These are phyloP conservation scores for Philopedon plagiatum DNA, from an alignment of 2,888 invertebrate species.

Conservation along the genomic window DNA sequence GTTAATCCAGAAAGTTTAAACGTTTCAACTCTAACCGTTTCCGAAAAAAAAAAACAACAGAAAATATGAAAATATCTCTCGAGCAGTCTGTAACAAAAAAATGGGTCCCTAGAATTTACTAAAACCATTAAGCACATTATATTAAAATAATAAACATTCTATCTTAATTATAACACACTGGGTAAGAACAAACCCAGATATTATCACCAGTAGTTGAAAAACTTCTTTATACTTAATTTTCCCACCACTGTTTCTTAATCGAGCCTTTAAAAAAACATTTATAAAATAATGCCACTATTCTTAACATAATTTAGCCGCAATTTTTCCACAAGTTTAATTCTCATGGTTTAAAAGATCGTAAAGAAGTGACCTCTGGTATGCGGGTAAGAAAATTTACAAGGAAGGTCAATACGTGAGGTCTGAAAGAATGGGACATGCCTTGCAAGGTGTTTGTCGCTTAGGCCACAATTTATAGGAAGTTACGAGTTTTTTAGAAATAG, in stretches of 20 bases:
- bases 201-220: background rate
- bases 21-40: no score
- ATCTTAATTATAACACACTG: no score
- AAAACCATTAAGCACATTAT: no score
- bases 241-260: background rate
- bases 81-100: no score
- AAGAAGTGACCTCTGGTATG: slow-evolving; percentile 47
- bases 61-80: no score
- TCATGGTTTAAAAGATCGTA: slow-evolving; percentile 50
- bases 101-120: no score
- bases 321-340: slow-evolving; percentile 39
- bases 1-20: no score
- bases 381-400: slow-evolving; percentile 49
- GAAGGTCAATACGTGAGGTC: slow-evolving; percentile 50
- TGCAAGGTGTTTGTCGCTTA: slow-evolving; percentile 48
- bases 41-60: no score
- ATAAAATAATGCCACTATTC: slow-evolving; percentile 21
- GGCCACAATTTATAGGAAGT: slow-evolving; percentile 48
- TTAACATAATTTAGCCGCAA: slow-evolving; percentile 14
- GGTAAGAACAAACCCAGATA: no score
- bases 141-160: no score
- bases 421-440: slow-evolving; percentile 43
- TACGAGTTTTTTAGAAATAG: slow-evolving; percentile 42
- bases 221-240: slow-evolving; percentile 1
- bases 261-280: slow-evolving; percentile 32